Percentiles rank a stretch among this genome's conserved stretches.
Conservation (phyloP, 1,140 invertebrate species). For the Psix sp. region DNA sequence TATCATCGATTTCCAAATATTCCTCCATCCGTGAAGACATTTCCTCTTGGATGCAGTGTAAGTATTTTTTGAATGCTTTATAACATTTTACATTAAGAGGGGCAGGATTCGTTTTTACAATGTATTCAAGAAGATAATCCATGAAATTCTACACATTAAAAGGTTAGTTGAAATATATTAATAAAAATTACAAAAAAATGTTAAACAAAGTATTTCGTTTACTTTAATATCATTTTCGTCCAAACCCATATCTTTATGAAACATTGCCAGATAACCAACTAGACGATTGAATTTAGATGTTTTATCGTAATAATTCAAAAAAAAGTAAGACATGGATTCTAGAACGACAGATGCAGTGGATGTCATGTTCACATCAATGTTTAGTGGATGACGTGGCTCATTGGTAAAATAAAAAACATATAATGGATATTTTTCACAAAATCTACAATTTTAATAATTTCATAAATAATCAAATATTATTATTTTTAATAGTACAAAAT, state of each 20-base stretch:
- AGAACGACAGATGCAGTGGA: constrained; percentile 58
- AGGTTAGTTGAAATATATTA: constrained; percentile 9
- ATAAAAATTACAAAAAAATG: constrained; percentile 8
- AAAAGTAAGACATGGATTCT: constrained; percentile 61
- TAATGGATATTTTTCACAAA: constrained; percentile 58
- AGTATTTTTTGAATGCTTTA: constrained; percentile 52
- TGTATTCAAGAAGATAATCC: constrained; percentile 49
- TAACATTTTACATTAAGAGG: constrained; percentile 46
- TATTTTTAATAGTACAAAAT: constrained; percentile 8
- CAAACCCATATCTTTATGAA: constrained; percentile 66
- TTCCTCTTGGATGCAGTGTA: constrained; percentile 58
- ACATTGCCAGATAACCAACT: constrained; percentile 64
- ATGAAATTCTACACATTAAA: constrained; percentile 52
- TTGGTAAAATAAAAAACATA: constrained; percentile 62
- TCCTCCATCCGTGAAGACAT: constrained; percentile 57
- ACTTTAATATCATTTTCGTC: constrained; percentile 54
- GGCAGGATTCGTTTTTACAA: constrained; percentile 45
- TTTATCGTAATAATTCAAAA: constrained; percentile 62
- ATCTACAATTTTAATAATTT: constrained; percentile 22
- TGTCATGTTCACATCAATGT: constrained; percentile 40
- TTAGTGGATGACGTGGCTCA: constrained; percentile 43
- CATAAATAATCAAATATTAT: background rate
- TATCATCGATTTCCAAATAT: constrained; percentile 47
- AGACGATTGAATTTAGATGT: constrained; percentile 56
- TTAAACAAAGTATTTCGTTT: constrained; percentile 1